Conservation (phyloP, 2,888 invertebrate genomes). For the Hydrotaea diabolus region DNA sequence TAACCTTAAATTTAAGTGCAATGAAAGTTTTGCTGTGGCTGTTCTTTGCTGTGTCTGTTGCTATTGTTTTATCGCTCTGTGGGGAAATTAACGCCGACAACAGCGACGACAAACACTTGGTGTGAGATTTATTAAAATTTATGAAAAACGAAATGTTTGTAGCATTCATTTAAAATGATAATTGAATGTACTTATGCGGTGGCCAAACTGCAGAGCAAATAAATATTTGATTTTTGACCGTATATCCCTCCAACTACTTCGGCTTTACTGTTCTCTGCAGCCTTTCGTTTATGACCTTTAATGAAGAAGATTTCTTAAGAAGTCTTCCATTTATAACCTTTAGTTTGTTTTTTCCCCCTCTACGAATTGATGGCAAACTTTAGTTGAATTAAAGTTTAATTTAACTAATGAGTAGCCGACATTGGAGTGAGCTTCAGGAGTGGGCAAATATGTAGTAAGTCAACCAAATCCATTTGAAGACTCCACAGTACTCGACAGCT, state of each 20-base stretch:
- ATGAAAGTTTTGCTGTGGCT: neutral
- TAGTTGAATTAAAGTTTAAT: neutral
- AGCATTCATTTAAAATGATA: constrained; percentile 38
- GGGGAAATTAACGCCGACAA: constrained; percentile 50
- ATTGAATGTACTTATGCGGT: constrained; percentile 8
- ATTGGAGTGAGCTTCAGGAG: neutral
- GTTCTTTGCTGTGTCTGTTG: neutral
- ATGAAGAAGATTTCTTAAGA: neutral
- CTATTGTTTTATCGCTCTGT: constrained; percentile 44
- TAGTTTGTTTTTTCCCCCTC: too few species aligned
- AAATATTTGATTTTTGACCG: neutral
- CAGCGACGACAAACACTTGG: neutral
- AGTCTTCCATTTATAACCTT: too few species aligned
- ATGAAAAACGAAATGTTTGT: constrained; percentile 30
- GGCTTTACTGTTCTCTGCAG: too few species aligned
- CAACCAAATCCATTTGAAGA: neutral
- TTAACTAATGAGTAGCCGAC: neutral
- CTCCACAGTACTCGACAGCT: neutral
- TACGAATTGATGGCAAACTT: neutral
- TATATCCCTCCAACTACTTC: neutral
- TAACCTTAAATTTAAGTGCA: constrained; percentile 25
- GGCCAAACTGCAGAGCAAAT: neutral
- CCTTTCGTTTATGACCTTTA: neutral
- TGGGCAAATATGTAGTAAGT: neutral
- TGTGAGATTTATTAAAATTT: constrained; percentile 24